These are phyloP conservation scores for Sphaerophoria taeniata DNA, from an alignment of 2,888 invertebrate species.

Conservation along the genomic window DNA sequence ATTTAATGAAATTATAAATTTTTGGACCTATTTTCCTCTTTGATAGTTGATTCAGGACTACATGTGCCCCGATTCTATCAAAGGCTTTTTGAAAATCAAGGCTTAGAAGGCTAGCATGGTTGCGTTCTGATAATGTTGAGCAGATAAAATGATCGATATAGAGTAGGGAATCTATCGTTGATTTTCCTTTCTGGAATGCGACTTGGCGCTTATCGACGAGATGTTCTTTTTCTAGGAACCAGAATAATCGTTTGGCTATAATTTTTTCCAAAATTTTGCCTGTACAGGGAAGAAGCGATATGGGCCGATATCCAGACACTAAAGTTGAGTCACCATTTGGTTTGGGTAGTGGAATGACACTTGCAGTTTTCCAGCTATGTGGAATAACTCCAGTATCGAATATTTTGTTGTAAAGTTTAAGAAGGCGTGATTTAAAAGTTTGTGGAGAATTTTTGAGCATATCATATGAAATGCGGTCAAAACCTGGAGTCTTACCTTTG, in stretches of 20 bases:
- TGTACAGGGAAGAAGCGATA: constrained; percentile 15
- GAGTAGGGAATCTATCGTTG: too few relatives aligned
- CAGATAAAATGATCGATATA: constrained; percentile 27
- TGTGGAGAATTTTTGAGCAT: constrained; percentile 7
- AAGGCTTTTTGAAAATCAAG: background rate
- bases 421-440: background rate
- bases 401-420: background rate
- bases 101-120: background rate
- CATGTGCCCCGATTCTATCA: constrained; percentile 16
- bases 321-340: background rate
- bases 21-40: constrained; percentile 23
- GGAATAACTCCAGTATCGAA: constrained; percentile 3
- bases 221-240: constrained; percentile 24
- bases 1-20: constrained; percentile 26
- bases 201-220: constrained; percentile 31
- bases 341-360: constrained; percentile 5
- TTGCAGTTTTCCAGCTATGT: constrained; percentile 15
- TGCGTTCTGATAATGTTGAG: background rate
- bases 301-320: background rate
- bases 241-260: constrained; percentile 30
- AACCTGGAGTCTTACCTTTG: constrained; percentile 29
- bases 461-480: constrained; percentile 17
- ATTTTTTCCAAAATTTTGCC: constrained; percentile 13
- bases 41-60: constrained; percentile 4
- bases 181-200: constrained; percentile 10